Base-by-base conservation (phyloP, 1,140 invertebrate species). In the Drosophila ananassae region DNA sequence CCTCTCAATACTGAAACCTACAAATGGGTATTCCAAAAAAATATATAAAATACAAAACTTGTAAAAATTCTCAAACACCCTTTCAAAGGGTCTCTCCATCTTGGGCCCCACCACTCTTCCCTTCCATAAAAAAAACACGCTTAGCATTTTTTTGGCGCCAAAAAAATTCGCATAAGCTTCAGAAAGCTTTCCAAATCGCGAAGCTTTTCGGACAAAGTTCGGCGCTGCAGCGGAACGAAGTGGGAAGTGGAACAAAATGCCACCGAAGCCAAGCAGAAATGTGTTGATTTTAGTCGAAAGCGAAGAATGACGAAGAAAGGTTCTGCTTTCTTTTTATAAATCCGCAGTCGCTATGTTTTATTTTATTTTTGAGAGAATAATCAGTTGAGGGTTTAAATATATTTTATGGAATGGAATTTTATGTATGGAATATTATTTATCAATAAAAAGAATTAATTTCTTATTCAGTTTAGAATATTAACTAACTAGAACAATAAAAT, bases 61-160 rank as follows among this genome's bases (percentile, higher is more conserved):
- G 5, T 24, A 2, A 6, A 44, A 56, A 17, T 25, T 24, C 12
- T n/a, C 2, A 25, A 17, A n/a, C 12, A 66, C 24, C 37, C 37
- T 0, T 3, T 3, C 0, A 2, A 13, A 28, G 32, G 12, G 12
- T n/a, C 34, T 37, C 12, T n/a, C 9, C 32, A 10, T 10, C 10
- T 9, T 1, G 3, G 2, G 32, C 2, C 30, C 34, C 34, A 28
- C 2, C 21, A 50, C 73, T 55, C 59, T 63, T 12, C 54, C 34
- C 12, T 12, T 37, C 10, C 2, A 37, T n/a, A 37, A 37, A 32
- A 10, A 10, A 12, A 3, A 58, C 68, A 63, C 53, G 44, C 41
- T 28, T 37, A 6, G 21, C 21, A 62, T 48, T 58, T 51, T 68
- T 79, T 81, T 81, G 78, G 78, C 78, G 73, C 73, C 78, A 77